Percentiles rank a stretch among this genome's conserved stretches.
Conservation (phyloP, 2,113 vertebrate genomes). For the Saguinus midas region DNA sequence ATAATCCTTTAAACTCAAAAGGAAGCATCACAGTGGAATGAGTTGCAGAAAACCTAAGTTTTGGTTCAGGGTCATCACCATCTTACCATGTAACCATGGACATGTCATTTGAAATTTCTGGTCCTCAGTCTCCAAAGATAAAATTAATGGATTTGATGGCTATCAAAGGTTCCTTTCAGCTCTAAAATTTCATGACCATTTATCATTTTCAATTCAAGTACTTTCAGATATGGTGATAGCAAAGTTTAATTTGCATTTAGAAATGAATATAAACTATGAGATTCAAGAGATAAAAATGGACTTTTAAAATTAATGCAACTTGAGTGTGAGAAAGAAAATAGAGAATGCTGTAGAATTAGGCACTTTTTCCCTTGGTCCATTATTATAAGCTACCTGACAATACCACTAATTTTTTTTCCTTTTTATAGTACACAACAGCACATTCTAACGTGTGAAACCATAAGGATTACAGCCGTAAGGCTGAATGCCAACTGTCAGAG, state of each 20-base stretch:
- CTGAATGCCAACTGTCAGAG: background rate
- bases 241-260: slow-evolving; percentile 5
- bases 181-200: slow-evolving; percentile 6
- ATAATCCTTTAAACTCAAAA: background rate
- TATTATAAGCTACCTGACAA: background rate
- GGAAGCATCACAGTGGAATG: background rate
- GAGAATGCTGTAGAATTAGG: background rate
- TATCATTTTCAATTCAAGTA: background rate
- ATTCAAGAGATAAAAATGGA: background rate
- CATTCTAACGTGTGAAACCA: background rate
- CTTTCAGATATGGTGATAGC: background rate
- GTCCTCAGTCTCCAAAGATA: background rate
- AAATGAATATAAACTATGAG: background rate
- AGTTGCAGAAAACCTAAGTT: background rate
- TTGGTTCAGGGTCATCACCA: background rate
- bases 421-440: background rate
- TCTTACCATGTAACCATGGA: background rate
- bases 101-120: background rate
- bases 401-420: no score
- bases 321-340: background rate
- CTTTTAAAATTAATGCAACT: background rate
- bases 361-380: background rate
- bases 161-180: background rate
- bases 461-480: background rate
- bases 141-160: background rate